Conservation (phyloP, 2,797 vertebrate genomes). For the Leucoraja ocellata region DNA sequence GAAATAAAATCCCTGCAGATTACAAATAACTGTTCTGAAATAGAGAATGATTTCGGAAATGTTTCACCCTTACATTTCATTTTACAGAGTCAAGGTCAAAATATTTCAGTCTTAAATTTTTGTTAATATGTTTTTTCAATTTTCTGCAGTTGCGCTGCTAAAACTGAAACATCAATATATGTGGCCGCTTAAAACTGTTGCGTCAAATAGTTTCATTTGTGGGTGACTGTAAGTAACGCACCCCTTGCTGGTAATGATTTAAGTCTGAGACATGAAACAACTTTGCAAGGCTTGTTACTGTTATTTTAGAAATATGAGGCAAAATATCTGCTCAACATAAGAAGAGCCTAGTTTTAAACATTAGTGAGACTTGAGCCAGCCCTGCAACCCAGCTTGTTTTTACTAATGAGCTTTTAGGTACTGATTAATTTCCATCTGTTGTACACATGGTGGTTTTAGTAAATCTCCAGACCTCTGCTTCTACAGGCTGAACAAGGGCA, state of each 20-base stretch:
- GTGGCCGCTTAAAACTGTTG: neutral
- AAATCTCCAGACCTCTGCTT: neutral
- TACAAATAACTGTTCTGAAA: neutral
- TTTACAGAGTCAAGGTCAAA: neutral
- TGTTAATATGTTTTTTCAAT: neutral
- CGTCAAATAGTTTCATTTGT: neutral
- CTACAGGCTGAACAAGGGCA: neutral
- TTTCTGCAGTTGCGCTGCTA: neutral
- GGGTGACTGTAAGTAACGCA: neutral
- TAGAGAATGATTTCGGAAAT: neutral
- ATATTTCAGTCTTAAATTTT: neutral
- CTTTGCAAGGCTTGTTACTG: neutral
- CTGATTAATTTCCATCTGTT: neutral
- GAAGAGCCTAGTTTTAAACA: neutral
- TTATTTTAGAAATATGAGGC: neutral
- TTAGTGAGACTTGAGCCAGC: neutral
- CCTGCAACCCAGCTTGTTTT: neutral
- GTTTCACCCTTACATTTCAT: neutral
- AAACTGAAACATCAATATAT: neutral
- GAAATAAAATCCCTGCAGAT: neutral
- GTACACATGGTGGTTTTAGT: neutral
- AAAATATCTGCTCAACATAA: neutral
- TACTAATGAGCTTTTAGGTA: neutral
- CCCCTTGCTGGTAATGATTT: neutral
- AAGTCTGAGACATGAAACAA: neutral